Evolutionary conservation across 1,140 invertebrate genomes (phyloP).

Genomic region (Lineus longissimus): DNA sequence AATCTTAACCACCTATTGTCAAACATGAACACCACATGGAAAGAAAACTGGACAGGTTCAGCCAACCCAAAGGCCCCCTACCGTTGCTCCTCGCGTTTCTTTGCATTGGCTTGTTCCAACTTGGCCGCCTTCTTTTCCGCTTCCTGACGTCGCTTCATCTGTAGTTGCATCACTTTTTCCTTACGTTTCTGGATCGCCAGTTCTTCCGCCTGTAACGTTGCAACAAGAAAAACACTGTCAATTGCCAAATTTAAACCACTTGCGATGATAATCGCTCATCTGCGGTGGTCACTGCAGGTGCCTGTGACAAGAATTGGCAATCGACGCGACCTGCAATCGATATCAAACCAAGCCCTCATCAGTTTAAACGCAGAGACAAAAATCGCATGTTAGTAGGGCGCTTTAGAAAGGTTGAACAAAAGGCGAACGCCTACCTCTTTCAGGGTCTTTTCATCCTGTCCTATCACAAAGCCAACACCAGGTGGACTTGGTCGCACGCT

Average conservation of each 20-base stretch:
- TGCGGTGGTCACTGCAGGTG: too few relatives aligned
- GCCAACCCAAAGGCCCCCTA: slow-evolving; percentile 7
- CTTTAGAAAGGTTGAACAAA: neutral
- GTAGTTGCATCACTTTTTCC: slow-evolving; percentile 80
- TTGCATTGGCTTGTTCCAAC: slow-evolving; percentile 72
- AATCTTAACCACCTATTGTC: too few relatives aligned
- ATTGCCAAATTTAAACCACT: slow-evolving; percentile 11
- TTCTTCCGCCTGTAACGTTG: slow-evolving; percentile 66
- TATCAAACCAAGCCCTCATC: too few relatives aligned
- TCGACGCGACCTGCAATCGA: too few relatives aligned
- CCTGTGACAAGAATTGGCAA: too few relatives aligned
- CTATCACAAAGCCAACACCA: slow-evolving; percentile 67
- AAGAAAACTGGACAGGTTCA: neutral
- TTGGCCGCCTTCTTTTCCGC: slow-evolving; percentile 68
- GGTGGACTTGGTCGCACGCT: slow-evolving; percentile 22
- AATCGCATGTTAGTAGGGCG: too few relatives aligned
- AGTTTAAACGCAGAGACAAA: too few relatives aligned
- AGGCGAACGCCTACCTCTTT: slow-evolving; percentile 15
- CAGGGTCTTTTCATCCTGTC: slow-evolving; percentile 57
- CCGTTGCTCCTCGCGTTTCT: slow-evolving; percentile 64
- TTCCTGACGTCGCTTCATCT: slow-evolving; percentile 78
- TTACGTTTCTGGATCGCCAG: slow-evolving; percentile 89
- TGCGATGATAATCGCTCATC: too few relatives aligned
- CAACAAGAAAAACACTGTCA: too few relatives aligned
- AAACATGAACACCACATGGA: too few relatives aligned